Conservation (phyloP, 2,113 vertebrate genomes). For the Ceyx melanurus region DNA sequence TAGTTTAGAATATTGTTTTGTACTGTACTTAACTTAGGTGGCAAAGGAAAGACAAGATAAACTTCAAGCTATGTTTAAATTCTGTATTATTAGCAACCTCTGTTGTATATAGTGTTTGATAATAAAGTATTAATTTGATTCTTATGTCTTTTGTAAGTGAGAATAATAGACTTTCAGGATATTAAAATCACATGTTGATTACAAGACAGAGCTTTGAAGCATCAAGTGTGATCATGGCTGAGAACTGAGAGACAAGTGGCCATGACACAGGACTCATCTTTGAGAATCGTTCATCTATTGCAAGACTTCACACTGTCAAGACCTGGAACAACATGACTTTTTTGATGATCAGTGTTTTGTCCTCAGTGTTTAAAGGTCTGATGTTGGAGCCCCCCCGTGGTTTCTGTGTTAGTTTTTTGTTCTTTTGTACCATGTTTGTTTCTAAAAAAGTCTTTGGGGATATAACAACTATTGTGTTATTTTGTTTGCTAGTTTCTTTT, state of each 20-base stretch:
- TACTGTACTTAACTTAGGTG: conserved; percentile 98
- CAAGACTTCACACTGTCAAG: conserved; percentile 72
- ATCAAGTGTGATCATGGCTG: conserved; percentile 71
- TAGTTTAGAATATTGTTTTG: conserved; percentile 95
- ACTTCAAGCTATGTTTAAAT: conserved; percentile 80
- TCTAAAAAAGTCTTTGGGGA: conserved; percentile 68
- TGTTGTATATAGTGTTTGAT: conserved; percentile 99
- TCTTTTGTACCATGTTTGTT: conserved; percentile 76
- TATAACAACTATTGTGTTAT: conserved; percentile 47
- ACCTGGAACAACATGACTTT: conserved; percentile 72
- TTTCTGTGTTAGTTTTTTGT: conserved; percentile 53
- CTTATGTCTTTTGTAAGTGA: conserved; percentile 98
- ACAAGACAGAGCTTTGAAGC: conserved; percentile 81
- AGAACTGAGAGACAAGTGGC: conserved; percentile 77
- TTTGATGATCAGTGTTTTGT: conserved; percentile 76
- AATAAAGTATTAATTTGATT: conserved; percentile 99
- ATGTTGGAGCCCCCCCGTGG: conserved; percentile 68
- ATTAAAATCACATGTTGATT: conserved; percentile 82
- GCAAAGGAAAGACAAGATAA: conserved; percentile 87
- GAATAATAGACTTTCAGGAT: conserved; percentile 91
- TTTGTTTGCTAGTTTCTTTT: not conserved
- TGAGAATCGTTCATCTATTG: conserved; percentile 67
- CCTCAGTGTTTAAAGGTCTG: conserved; percentile 77
- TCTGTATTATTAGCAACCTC: conserved; percentile 89
- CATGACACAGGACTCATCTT: conserved; percentile 73